Conservation (phyloP, 2,888 invertebrate species). For the Agrochola lychnidis region DNA sequence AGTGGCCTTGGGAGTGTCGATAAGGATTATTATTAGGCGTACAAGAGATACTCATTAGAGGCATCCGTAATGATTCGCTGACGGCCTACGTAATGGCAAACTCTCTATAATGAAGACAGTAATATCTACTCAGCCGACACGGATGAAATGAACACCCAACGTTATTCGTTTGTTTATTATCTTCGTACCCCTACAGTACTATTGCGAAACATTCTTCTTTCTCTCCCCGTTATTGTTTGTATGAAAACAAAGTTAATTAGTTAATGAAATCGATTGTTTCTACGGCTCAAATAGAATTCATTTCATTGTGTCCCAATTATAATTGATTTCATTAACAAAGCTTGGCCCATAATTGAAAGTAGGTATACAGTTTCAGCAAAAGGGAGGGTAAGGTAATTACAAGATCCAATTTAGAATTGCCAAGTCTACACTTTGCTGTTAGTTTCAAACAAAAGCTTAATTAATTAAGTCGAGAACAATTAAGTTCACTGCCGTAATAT, state of each 20-base stretch:
- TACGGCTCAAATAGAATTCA: constrained; percentile 78
- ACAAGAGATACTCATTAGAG: constrained; percentile 77
- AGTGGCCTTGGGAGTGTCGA: constrained; percentile 49
- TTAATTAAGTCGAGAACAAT: constrained; percentile 91
- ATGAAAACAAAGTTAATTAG: constrained; percentile 77
- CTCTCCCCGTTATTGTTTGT: constrained; percentile 52
- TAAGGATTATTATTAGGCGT: constrained; percentile 70
- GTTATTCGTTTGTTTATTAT: constrained; percentile 59
- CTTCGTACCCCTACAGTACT: constrained; percentile 22
- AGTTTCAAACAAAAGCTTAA: constrained; percentile 91
- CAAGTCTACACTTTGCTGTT: constrained; percentile 91
- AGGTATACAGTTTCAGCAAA: constrained; percentile 89
- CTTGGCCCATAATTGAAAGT: constrained; percentile 89
- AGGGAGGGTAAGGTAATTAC: constrained; percentile 90
- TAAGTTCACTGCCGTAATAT: constrained; percentile 90
- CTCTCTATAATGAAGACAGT: constrained; percentile 74
- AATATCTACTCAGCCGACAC: constrained; percentile 65
- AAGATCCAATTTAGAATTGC: constrained; percentile 91
- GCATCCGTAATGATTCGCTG: constrained; percentile 74
- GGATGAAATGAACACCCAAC: constrained; percentile 66
- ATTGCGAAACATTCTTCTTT: constrained; percentile 47
- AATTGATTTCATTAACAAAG: constrained; percentile 89
- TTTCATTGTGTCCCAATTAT: constrained; percentile 86
- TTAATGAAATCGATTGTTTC: constrained; percentile 77
- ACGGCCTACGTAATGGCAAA: constrained; percentile 72